Conservation (phyloP, 1,140 invertebrate species). For the Zeugodacus cucurbitae region DNA sequence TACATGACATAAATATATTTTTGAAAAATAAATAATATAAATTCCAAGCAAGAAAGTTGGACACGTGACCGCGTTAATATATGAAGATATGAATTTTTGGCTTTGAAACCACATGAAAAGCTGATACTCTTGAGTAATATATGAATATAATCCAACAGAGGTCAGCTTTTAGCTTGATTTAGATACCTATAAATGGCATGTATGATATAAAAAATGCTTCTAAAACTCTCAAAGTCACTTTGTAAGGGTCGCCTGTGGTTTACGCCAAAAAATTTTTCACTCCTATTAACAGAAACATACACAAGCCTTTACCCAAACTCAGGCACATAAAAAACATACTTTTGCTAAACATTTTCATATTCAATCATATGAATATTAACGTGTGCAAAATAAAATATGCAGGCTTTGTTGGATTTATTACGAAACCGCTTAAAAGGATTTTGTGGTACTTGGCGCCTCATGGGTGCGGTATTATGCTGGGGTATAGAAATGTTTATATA, state of each 20-base stretch:
- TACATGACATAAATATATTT: not conserved
- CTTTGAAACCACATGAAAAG: no score
- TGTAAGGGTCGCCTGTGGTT: not conserved
- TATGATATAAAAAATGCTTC: not conserved
- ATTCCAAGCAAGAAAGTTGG: not conserved
- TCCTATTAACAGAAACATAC: not conserved
- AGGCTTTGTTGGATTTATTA: not conserved
- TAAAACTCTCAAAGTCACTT: not conserved
- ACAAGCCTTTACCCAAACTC: no score
- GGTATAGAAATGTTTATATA: not conserved
- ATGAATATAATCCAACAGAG: not conserved
- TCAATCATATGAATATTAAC: no score
- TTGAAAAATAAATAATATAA: not conserved
- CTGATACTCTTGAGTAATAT: no score
- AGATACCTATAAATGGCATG: not conserved
- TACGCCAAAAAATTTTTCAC: not conserved
- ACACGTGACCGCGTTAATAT: not conserved
- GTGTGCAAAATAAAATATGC: not conserved
- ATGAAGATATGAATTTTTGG: no score
- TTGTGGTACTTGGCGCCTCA: not conserved
- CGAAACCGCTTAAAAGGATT: not conserved
- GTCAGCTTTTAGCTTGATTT: not conserved
- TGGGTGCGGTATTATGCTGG: not conserved
- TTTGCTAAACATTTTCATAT: no score
- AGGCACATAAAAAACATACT: no score